Evolutionary conservation across 2,888 invertebrate species (phyloP), one percentile per base, ranked within the genome.

Genomic region (Sepioteuthis lessoniana): DNA sequence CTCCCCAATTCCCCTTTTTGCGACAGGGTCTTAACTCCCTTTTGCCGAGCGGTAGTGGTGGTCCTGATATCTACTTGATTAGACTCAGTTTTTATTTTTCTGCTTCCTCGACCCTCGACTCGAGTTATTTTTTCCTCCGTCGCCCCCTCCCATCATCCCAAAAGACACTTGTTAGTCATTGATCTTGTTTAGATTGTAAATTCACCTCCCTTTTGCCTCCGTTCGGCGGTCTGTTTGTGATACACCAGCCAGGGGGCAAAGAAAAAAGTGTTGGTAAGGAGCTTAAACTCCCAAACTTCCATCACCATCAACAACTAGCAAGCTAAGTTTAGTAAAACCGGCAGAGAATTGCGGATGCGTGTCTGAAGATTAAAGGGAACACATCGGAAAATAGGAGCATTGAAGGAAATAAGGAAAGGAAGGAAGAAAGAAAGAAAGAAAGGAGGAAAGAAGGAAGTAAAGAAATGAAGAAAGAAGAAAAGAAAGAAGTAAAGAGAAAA

Each of bases 161-260:
- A 76, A 13, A 76, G 76, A 76, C 76, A 76, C 76, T 76, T 76
- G 76, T 76, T 76, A 76, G 76, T 25, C 25, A 76, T 76, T 76
- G 76, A 76, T 76, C 76, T 35, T 76, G 76, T 76, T 76, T 76
- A 76, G 76, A 76, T 35, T 76, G 76, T 76, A 76, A n/a, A 76
- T n/a, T 76, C n/a, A 16, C 76, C 16, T 35, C 35, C n/a, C 76
- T 10, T 76, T 35, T n/a, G n/a, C 76, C 76, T 8, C 76, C 13
- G n/a, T 76, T 76, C 76, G n/a, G 76, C 76, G n/a, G n/a, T 76
- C 76, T 76, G n/a, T n/a, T 55, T 76, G 76, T 76, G 76, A 35
- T 76, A 76, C n/a, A 16, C 35, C n/a, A 76, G 76, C 76, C 76
- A 10, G 76, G 19, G 35, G 76, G n/a, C n/a, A 25, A 60, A 31